These are phyloP conservation scores for Drosophila mulleri DNA, from an alignment of 2,888 invertebrate genomes.

Conservation along the genomic window DNA sequence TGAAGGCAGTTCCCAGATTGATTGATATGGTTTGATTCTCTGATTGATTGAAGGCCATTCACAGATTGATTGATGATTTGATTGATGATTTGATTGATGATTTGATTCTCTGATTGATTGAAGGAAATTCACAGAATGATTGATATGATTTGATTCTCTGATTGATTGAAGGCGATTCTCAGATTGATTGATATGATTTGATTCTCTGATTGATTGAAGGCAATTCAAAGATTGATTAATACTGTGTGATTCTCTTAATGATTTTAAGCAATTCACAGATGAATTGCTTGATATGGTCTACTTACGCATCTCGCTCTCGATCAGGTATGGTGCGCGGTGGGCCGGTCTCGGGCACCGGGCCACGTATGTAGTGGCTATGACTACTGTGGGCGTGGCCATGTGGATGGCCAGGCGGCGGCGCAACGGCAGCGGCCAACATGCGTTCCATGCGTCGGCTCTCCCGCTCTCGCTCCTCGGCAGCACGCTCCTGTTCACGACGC, in stretches of 20 bases:
- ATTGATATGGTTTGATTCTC: not conserved
- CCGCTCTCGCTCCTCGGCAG: slow-evolving; percentile 76
- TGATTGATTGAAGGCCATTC: too few relatives aligned
- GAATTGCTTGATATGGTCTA: slow-evolving; percentile 14
- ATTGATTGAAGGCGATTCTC: not conserved
- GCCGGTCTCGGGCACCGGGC: slow-evolving; percentile 79
- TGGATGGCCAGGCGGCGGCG: slow-evolving; percentile 50
- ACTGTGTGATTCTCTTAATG: too few relatives aligned
- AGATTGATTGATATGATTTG: not conserved
- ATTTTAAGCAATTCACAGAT: not conserved
- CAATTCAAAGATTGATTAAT: not conserved
- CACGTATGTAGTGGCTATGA: slow-evolving; percentile 77
- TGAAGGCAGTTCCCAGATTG: not conserved
- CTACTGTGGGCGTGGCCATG: slow-evolving; percentile 26
- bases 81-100: not conserved
- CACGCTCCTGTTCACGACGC: slow-evolving; percentile 81
- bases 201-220: not conserved
- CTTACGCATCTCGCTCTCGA: slow-evolving; percentile 83
- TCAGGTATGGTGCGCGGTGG: slow-evolving; percentile 83
- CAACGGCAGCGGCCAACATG: slow-evolving; percentile 61
- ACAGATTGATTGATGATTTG: too few relatives aligned
- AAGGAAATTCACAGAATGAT: not conserved
- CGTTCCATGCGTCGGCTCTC: slow-evolving; percentile 82
- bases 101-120: not conserved
- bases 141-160: not conserved